A percentile compares a stretch with the other conserved stretches of the same genome.
Evolutionary conservation across 2,888 invertebrate species (phyloP).

Genomic region (Meloe dianella): DNA sequence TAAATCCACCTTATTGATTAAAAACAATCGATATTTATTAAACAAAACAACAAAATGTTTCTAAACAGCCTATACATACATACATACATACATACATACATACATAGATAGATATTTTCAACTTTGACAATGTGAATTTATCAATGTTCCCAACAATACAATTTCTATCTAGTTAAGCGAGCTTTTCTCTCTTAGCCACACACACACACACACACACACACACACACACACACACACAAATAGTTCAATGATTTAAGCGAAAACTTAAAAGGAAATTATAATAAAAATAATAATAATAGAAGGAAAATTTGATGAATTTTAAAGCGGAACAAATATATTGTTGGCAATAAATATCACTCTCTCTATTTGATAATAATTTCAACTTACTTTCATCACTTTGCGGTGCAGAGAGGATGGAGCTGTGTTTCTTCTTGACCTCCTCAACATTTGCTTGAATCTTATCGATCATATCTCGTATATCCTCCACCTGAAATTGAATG

Average conservation of each 20-base stretch:
- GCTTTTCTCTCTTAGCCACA: background rate
- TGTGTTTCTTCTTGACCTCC: conserved; percentile 99
- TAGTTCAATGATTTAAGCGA: background rate
- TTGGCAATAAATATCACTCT: no score
- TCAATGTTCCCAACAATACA: background rate
- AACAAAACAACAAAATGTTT: background rate
- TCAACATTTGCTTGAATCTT: conserved; percentile 99
- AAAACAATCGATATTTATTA: background rate
- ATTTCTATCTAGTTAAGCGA: background rate
- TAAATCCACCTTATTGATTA: background rate
- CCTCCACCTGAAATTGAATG: conserved; percentile 82
- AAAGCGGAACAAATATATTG: no score
- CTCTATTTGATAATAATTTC: no score
- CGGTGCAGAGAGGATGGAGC: conserved; percentile 97
- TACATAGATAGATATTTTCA: no score
- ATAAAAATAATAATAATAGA: background rate
- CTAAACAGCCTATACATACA: no score
- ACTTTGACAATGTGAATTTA: conserved; percentile 2
- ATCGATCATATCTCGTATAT: conserved; percentile 99
- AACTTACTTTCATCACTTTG: conserved; percentile 98
- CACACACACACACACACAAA: background rate
- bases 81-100: no score
- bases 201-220: background rate
- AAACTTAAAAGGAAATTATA: no score
- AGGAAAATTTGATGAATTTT: background rate